Percentiles rank a stretch among this genome's conserved stretches.
These are phyloP conservation scores for Lamellibrachia satsuma DNA, from an alignment of 2,888 invertebrate genomes.

Conservation along the genomic window DNA sequence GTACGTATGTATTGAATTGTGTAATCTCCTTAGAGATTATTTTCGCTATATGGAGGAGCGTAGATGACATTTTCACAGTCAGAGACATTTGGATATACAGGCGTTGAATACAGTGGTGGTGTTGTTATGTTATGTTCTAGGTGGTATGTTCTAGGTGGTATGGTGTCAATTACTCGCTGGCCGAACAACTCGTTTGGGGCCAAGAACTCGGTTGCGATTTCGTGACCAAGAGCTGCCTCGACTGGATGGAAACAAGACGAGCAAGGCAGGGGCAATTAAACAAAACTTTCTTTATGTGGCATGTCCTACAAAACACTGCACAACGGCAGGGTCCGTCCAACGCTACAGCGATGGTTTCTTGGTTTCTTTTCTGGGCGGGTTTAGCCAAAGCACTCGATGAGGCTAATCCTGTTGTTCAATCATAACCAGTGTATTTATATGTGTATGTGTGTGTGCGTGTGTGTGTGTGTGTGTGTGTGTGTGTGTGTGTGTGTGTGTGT, in stretches of 20 bases:
- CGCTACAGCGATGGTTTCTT: too few relatives aligned
- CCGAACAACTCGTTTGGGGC: constrained; percentile 89
- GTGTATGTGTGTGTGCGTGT: too few relatives aligned
- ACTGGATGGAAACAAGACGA: constrained; percentile 88
- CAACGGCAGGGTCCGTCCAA: too few relatives aligned
- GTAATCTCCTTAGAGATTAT: too few relatives aligned
- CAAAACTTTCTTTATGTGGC: neutral
- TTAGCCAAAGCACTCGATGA: too few relatives aligned
- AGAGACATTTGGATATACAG: too few relatives aligned
- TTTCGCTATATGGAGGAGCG: neutral
- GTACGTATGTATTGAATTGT: neutral
- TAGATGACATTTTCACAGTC: neutral
- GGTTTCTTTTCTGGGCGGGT: too few relatives aligned
- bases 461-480: too few relatives aligned
- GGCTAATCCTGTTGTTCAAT: too few relatives aligned
- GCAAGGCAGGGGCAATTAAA: constrained; percentile 69
- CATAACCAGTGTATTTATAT: too few relatives aligned
- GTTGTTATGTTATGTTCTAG: constrained; percentile 38
- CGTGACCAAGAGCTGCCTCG: constrained; percentile 92
- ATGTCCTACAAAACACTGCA: too few relatives aligned
- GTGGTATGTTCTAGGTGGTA: constrained; percentile 81
- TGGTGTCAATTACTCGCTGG: constrained; percentile 84
- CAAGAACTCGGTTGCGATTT: constrained; percentile 90
- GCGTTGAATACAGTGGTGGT: neutral
- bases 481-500: too few relatives aligned